These are phyloP conservation scores for Osmerus eperlanus DNA, from an alignment of 2,113 vertebrate species.

Conservation along the genomic window DNA sequence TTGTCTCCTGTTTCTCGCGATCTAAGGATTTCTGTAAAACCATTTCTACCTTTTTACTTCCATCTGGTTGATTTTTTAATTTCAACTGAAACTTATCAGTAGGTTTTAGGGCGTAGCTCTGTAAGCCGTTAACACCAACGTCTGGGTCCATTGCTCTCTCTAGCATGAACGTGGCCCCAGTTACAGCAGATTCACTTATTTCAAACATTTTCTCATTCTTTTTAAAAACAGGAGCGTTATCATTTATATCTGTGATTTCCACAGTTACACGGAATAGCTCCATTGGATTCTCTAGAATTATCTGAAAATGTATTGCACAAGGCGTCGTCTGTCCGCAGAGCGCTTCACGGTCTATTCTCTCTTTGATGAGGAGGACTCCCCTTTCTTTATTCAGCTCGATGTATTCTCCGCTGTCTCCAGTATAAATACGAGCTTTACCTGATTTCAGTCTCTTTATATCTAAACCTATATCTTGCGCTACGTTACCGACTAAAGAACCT, in stretches of 20 bases:
- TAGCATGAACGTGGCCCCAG: slow-evolving; percentile 64
- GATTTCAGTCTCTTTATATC: slow-evolving; percentile 27
- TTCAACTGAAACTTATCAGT: slow-evolving; percentile 38
- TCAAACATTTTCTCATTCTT: slow-evolving; percentile 69
- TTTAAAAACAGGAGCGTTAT: slow-evolving; percentile 75
- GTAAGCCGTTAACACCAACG: slow-evolving; percentile 75
- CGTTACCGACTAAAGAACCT: slow-evolving; percentile 33
- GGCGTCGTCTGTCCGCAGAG: slow-evolving; percentile 47
- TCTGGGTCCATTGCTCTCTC: slow-evolving; percentile 78
- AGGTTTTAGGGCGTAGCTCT: slow-evolving; percentile 63
- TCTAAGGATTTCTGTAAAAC: slow-evolving; percentile 42
- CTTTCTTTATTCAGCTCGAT: not conserved
- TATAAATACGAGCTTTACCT: no score
- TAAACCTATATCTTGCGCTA: slow-evolving; percentile 37
- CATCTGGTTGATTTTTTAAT: slow-evolving; percentile 17
- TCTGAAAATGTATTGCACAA: slow-evolving; percentile 72
- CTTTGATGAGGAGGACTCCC: slow-evolving; percentile 18
- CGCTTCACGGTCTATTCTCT: slow-evolving; percentile 30
- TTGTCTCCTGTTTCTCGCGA: slow-evolving; percentile 31
- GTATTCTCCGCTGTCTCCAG: no score
- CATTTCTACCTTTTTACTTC: slow-evolving; percentile 42
- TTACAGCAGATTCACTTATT: slow-evolving; percentile 68
- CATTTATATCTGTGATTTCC: slow-evolving; percentile 77
- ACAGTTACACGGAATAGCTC: slow-evolving; percentile 72
- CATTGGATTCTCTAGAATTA: slow-evolving; percentile 73